phyloP scores from a whole-genome alignment of 37 sponge, comb jelly and placozoan genomes.

The Corticium candelabrum region DNA sequence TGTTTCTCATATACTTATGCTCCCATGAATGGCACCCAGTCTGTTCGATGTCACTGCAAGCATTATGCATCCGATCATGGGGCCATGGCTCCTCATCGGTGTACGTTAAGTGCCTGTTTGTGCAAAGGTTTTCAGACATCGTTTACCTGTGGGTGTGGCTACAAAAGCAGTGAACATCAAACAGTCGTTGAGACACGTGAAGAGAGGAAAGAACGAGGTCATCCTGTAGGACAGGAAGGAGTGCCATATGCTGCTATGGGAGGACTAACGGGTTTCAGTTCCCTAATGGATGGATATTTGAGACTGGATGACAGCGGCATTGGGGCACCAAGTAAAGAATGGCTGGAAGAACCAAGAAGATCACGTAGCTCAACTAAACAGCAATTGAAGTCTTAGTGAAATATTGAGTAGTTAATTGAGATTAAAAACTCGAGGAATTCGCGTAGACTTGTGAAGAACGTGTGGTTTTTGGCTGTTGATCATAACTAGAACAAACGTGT shows the following conservation, averaged over 20 bases:
- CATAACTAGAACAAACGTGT: too few relatives aligned
- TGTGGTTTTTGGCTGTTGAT: too few relatives aligned
- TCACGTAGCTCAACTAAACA: too few relatives aligned
- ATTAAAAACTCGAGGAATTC: too few relatives aligned
- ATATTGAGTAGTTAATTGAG: too few relatives aligned
- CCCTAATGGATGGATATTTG: conserved; percentile 26
- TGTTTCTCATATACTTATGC: conserved; percentile 17
- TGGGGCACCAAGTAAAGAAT: background rate
- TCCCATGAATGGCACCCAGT: conserved; percentile 17
- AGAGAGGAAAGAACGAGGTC: conserved; percentile 14
- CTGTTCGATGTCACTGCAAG: conserved; percentile 19
- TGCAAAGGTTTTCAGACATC: conserved; percentile 7
- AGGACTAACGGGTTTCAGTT: conserved; percentile 33
- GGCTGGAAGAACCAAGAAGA: too few relatives aligned
- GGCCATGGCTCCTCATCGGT: background rate
- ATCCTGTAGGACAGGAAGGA: conserved; percentile 27
- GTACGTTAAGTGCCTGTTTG: conserved; percentile 7
- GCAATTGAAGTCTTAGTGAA: too few relatives aligned
- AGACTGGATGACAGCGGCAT: conserved; percentile 24
- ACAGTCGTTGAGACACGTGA: conserved; percentile 25
- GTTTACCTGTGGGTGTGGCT: conserved; percentile 23
- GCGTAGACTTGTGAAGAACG: too few relatives aligned
- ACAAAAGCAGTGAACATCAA: background rate
- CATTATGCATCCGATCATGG: conserved; percentile 22
- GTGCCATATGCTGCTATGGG: conserved; percentile 40